phyloP scores from a whole-genome alignment of 92 coral and sea anemone species.

The Epizoanthus rinbou region DNA sequence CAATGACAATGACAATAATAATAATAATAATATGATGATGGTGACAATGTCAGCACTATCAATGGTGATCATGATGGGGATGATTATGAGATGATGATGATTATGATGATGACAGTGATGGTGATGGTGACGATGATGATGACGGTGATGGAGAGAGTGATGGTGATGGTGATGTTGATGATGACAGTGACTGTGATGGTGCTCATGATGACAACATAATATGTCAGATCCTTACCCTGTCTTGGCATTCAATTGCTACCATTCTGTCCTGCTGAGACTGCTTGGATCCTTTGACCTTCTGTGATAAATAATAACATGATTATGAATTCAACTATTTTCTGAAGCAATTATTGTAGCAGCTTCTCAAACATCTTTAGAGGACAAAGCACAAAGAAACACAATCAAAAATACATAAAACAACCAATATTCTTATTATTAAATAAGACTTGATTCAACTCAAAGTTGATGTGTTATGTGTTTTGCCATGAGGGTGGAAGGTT shows the following conservation, averaged over 20 bases:
- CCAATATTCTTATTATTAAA: too few relatives aligned
- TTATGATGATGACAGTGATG: neutral
- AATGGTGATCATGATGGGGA: neutral
- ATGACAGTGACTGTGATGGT: neutral
- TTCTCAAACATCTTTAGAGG: too few relatives aligned
- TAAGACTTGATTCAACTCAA: too few relatives aligned
- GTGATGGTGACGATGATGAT: neutral
- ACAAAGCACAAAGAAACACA: neutral
- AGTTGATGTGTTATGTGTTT: too few relatives aligned
- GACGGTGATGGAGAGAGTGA: neutral
- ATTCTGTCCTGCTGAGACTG: constrained; percentile 76
- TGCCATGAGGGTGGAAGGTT: too few relatives aligned
- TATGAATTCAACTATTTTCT: neutral
- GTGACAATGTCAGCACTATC: neutral
- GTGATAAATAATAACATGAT: neutral
- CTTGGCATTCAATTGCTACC: constrained; percentile 92
- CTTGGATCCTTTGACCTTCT: constrained; percentile 72
- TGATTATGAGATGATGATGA: neutral
- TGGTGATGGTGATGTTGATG: neutral
- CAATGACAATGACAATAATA: neutral
- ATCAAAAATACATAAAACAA: too few relatives aligned
- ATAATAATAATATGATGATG: neutral
- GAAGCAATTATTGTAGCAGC: too few relatives aligned
- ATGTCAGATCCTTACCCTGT: constrained; percentile 60
- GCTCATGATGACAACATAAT: neutral